These are phyloP conservation scores for Sebastes diploproa DNA, from an alignment of 2,797 vertebrate genomes.

Conservation along the genomic window DNA sequence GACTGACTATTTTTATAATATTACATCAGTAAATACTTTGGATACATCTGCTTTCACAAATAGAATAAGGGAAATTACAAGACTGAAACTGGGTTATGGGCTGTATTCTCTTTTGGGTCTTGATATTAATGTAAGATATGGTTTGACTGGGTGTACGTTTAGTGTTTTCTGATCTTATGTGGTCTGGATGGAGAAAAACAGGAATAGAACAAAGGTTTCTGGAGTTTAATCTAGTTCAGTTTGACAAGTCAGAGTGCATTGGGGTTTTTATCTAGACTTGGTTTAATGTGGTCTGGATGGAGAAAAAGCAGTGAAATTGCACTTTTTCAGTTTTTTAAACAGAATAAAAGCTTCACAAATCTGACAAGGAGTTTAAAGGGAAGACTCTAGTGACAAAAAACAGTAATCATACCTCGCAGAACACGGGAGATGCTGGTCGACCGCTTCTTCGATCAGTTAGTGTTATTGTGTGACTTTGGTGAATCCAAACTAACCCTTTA, in stretches of 20 bases:
- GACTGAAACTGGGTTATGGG: neutral
- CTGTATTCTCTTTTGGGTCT: neutral
- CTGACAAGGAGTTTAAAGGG: neutral
- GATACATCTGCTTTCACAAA: neutral
- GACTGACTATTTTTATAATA: neutral
- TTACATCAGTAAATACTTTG: neutral
- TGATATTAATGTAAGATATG: too few species aligned
- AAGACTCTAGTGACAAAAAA: neutral
- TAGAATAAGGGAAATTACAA: neutral
- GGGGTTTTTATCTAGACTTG: neutral
- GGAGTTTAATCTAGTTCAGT: neutral
- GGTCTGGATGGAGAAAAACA: neutral
- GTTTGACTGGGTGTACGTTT: neutral
- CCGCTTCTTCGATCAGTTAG: too few species aligned
- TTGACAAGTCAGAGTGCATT: too few species aligned
- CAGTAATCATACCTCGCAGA: too few species aligned
- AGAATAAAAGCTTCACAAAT: neutral
- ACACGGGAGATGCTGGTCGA: too few species aligned
- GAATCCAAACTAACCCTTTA: too few species aligned
- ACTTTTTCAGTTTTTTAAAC: neutral
- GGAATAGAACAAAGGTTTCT: neutral
- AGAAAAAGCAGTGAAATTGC: neutral
- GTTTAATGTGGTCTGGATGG: neutral
- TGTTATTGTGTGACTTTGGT: too few species aligned
- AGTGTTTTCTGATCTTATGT: neutral